Percentiles rank a stretch among this genome's conserved stretches.
Conservation (phyloP, 2,797 vertebrate species). For the Numenius phaeopus region DNA sequence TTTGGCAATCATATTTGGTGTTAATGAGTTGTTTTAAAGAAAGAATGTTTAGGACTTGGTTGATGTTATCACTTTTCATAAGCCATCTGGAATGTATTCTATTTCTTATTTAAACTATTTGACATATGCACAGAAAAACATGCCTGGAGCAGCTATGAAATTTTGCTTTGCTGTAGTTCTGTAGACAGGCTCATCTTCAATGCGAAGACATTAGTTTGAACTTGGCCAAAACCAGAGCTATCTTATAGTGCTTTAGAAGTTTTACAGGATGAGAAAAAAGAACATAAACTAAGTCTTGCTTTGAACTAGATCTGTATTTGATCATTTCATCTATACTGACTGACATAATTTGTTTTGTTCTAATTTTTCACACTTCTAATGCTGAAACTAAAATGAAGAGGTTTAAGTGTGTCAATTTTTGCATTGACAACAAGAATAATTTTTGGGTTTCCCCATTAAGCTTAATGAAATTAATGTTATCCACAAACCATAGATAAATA, state of each 20-base stretch:
- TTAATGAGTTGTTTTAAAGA: neutral
- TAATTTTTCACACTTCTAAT: neutral
- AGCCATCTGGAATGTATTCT: neutral
- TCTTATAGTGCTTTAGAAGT: neutral
- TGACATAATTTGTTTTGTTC: neutral
- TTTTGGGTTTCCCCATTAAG: neutral
- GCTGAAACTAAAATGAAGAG: neutral
- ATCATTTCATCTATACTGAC: neutral
- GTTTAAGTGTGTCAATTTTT: neutral
- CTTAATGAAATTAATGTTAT: neutral
- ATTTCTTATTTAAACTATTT: neutral
- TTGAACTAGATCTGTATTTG: neutral
- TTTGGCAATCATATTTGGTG: neutral
- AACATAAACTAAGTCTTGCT: neutral
- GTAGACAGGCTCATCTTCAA: neutral
- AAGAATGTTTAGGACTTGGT: neutral
- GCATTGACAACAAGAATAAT: neutral
- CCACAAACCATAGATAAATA: neutral
- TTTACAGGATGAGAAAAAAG: neutral
- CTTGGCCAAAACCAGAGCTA: neutral
- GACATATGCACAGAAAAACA: neutral
- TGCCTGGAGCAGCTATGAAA: neutral
- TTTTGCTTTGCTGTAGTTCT: neutral
- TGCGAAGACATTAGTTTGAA: neutral
- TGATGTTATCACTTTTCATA: neutral